These are phyloP conservation scores for Pocillopora verrucosa DNA, from an alignment of 64 coral and sea anemone species.

Conservation along the genomic window DNA sequence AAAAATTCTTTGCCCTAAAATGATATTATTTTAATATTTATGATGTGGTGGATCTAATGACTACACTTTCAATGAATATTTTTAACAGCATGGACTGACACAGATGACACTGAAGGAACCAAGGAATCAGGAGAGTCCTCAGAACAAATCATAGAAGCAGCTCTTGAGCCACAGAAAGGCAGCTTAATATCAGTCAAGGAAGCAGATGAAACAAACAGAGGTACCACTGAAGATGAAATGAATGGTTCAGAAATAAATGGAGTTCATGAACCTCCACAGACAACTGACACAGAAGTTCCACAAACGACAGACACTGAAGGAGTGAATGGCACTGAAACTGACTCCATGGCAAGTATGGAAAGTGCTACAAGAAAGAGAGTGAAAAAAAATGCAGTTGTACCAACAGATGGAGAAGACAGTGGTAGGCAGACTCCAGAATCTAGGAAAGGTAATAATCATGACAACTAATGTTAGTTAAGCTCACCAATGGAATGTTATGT, in stretches of 20 bases:
- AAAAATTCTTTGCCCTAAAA: no score
- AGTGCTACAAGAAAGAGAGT: slow-evolving; percentile 68
- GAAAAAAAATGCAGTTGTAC: slow-evolving; percentile 90
- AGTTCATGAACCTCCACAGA: slow-evolving; percentile 13
- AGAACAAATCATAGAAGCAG: slow-evolving; percentile 39
- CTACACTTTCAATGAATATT: neutral
- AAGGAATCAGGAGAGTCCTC: slow-evolving; percentile 64
- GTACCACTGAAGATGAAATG: slow-evolving; percentile 36
- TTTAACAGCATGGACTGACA: slow-evolving; percentile 81
- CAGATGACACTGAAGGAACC: slow-evolving; percentile 78
- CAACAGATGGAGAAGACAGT: slow-evolving; percentile 81
- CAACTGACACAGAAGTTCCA: slow-evolving; percentile 60
- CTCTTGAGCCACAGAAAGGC: slow-evolving; percentile 54
- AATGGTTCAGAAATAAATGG: slow-evolving; percentile 44
- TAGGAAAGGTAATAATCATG: slow-evolving; percentile 71
- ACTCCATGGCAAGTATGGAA: slow-evolving; percentile 82
- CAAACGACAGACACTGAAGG: slow-evolving; percentile 90
- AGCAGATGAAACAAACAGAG: slow-evolving; percentile 76
- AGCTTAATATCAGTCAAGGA: slow-evolving; percentile 88
- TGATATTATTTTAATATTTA: no score
- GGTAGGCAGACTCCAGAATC: slow-evolving; percentile 67
- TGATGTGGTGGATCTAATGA: neutral
- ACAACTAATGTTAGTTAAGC: no score
- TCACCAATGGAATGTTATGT: no score
- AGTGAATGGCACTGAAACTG: slow-evolving; percentile 82